Conservation (phyloP, 1,140 invertebrate species). For the Drosophila littoralis region DNA sequence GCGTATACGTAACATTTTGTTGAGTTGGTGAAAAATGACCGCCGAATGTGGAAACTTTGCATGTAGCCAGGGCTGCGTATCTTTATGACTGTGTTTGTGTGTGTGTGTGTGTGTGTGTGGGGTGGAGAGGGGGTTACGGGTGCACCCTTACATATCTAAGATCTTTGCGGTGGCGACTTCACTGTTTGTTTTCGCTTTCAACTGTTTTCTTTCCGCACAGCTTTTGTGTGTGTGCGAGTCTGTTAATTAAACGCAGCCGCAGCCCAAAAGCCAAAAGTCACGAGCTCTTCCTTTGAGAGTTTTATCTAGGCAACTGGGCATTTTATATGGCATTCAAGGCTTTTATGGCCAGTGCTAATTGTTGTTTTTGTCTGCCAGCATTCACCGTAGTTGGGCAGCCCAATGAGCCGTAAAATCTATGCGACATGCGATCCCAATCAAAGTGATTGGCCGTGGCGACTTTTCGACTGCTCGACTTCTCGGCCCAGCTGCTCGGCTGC, state of each 20-base stretch:
- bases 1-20: conserved; percentile 73
- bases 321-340: conserved; percentile 59
- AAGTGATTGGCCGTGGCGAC: conserved; percentile 54
- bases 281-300: conserved; percentile 49
- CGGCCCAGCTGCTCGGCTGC: conserved; percentile 4
- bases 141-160: conserved; percentile 45
- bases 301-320: conserved; percentile 24
- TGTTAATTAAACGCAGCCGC: conserved; percentile 68
- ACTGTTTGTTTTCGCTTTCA: conserved; percentile 73
- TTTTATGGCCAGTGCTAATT: conserved; percentile 74
- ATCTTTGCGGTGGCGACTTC: conserved; percentile 70
- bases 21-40: conserved; percentile 74
- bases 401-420: conserved; percentile 79
- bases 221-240: conserved; percentile 4
- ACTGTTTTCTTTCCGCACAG: conserved; percentile 46
- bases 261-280: conserved; percentile 63
- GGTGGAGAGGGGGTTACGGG: background rate
- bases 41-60: conserved; percentile 65
- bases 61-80: conserved; percentile 43
- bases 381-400: conserved; percentile 12
- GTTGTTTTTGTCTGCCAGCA: conserved; percentile 43
- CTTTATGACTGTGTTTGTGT: conserved; percentile 23
- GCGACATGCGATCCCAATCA: conserved; percentile 81
- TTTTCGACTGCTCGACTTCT: background rate
- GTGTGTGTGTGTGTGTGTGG: conserved; percentile 3